Percentiles rank a stretch among this genome's conserved stretches.
These are phyloP conservation scores for Diprion similis DNA, from an alignment of 1,140 invertebrate genomes.

Conservation along the genomic window DNA sequence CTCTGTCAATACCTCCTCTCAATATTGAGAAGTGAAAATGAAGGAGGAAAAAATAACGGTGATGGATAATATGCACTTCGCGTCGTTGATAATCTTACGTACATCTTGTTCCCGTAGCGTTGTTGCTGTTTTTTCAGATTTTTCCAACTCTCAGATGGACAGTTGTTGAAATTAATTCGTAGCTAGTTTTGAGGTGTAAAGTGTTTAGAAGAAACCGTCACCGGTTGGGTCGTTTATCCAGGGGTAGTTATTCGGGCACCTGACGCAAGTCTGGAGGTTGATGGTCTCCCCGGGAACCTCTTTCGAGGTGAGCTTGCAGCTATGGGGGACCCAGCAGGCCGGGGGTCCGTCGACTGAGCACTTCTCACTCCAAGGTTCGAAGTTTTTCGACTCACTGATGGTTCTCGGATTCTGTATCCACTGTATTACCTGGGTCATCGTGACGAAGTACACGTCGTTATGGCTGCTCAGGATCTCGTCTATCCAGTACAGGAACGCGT, in stretches of 20 bases:
- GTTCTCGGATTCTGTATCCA: conserved; percentile 95
- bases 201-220: conserved; percentile 84
- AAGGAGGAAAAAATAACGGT: no score
- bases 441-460: conserved; percentile 95
- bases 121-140: neutral
- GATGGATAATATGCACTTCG: no score
- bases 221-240: conserved; percentile 93
- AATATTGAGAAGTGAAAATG: no score
- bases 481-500: conserved; percentile 94
- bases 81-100: neutral
- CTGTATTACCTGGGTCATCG: conserved; percentile 96
- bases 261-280: conserved; percentile 90
- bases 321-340: conserved; percentile 87
- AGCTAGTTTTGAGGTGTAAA: neutral
- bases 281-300: conserved; percentile 93
- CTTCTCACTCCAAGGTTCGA: conserved; percentile 94
- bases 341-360: conserved; percentile 80
- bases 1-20: neutral
- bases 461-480: conserved; percentile 88
- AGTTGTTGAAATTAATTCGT: no score
- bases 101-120: neutral
- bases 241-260: conserved; percentile 93
- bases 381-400: conserved; percentile 84
- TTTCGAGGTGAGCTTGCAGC: conserved; percentile 89
- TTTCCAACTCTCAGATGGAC: no score